Evolutionary conservation across 2,113 vertebrate species (phyloP).

Genomic region (Cyprinodon tularosa): DNA sequence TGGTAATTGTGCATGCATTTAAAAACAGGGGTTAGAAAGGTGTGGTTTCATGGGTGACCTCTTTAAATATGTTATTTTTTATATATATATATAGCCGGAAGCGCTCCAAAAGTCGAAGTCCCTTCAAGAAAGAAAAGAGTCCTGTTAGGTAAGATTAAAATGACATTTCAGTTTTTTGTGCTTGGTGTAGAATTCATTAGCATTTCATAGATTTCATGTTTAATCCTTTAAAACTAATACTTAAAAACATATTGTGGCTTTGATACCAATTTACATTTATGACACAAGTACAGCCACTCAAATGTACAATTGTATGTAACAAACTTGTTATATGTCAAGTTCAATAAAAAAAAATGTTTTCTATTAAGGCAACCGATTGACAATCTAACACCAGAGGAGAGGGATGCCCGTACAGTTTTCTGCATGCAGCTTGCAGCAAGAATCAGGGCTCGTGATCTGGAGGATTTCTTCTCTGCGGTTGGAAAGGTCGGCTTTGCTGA

Average conservation of each 20-base stretch:
- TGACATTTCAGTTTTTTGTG: background rate
- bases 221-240: background rate
- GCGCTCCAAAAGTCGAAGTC: constrained; percentile 91
- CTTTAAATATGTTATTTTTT: background rate
- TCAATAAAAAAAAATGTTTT: background rate
- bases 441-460: constrained; percentile 95
- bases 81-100: constrained; percentile 80
- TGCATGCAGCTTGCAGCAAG: constrained; percentile 98
- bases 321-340: too few species aligned
- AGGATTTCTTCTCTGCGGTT: constrained; percentile 98
- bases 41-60: background rate
- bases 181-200: background rate
- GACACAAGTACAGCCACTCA: too few species aligned
- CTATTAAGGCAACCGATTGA: constrained; percentile 91
- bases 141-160: constrained; percentile 86
- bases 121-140: constrained; percentile 96
- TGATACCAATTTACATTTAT: background rate
- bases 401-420: constrained; percentile 97
- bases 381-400: constrained; percentile 96
- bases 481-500: constrained; percentile 86
- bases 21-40: background rate
- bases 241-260: background rate
- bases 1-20: background rate
- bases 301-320: too few species aligned
- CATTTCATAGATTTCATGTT: background rate